These are phyloP conservation scores for Halocynthia roretzi DNA, from an alignment of 23 tunicate species.

Conservation along the genomic window DNA sequence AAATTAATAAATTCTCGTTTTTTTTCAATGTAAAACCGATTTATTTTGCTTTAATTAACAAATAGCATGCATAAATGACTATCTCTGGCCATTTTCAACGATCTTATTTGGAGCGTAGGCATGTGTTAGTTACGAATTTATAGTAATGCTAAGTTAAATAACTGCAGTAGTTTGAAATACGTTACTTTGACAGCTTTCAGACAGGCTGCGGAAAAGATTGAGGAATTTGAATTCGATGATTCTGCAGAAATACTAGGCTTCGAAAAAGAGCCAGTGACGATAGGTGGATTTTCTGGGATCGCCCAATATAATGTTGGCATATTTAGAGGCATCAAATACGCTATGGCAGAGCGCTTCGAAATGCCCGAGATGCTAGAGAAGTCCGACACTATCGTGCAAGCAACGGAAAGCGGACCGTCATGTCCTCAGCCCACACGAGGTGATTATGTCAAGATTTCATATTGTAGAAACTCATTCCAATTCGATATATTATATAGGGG, in stretches of 20 bases:
- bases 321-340: conserved; percentile 26
- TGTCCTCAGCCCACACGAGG: conserved; percentile 25
- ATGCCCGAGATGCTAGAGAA: not conserved
- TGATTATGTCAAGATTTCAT: not conserved
- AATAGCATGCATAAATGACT: too few species aligned
- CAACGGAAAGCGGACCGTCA: conserved; percentile 4
- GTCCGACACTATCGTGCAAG: not conserved
- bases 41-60: too few species aligned
- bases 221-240: not conserved
- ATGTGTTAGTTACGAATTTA: too few species aligned
- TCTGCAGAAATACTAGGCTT: conserved; percentile 15
- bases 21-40: too few species aligned
- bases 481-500: too few species aligned
- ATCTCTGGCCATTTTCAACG: too few species aligned
- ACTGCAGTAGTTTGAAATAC: too few species aligned
- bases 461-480: not conserved
- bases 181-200: too few species aligned
- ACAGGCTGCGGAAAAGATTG: conserved; percentile 10
- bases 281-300: conserved; percentile 1
- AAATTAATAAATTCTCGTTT: too few species aligned
- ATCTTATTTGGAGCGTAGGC: too few species aligned
- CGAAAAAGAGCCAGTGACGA: not conserved
- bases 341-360: conserved; percentile 14
- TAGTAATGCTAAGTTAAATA: too few species aligned
- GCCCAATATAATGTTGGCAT: conserved; percentile 19